phyloP scores from a whole-genome alignment of 1,140 invertebrate genomes.

The Riptortus pedestris region DNA sequence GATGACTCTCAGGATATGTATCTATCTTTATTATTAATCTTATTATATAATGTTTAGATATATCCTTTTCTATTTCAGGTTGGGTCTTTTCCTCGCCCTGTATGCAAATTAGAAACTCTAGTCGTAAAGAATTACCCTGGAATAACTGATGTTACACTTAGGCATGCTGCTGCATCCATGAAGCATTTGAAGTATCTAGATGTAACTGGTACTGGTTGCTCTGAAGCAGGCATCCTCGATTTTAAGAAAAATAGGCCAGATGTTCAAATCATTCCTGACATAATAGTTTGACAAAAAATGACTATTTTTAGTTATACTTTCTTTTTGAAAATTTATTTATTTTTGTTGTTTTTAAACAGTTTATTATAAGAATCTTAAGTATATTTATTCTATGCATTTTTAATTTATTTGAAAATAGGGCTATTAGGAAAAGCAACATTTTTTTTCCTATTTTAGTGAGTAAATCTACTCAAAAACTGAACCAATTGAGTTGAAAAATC shows the following conservation, averaged over 20 bases:
- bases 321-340: background rate
- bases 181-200: slow-evolving; percentile 47
- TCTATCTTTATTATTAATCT: too few species aligned
- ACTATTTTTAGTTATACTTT: background rate
- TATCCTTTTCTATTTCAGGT: background rate
- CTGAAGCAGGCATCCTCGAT: slow-evolving; percentile 41
- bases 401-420: too few species aligned
- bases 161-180: slow-evolving; percentile 48
- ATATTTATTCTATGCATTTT: too few species aligned
- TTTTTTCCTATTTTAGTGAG: too few species aligned
- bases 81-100: slow-evolving; percentile 8
- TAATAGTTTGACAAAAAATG: slow-evolving; percentile 1
- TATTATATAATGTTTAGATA: too few species aligned
- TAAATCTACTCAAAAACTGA: too few species aligned
- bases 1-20: too few species aligned
- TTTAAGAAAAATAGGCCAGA: slow-evolving; percentile 44
- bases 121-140: slow-evolving; percentile 47
- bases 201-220: slow-evolving; percentile 49
- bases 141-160: slow-evolving; percentile 52
- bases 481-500: too few species aligned
- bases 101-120: slow-evolving; percentile 32
- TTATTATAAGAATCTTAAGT: too few species aligned
- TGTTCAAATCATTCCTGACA: slow-evolving; percentile 23
- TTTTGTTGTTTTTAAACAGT: background rate
- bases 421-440: too few species aligned